These are phyloP conservation scores for Karalla daura DNA, from an alignment of 2,797 vertebrate genomes.

Conservation along the genomic window DNA sequence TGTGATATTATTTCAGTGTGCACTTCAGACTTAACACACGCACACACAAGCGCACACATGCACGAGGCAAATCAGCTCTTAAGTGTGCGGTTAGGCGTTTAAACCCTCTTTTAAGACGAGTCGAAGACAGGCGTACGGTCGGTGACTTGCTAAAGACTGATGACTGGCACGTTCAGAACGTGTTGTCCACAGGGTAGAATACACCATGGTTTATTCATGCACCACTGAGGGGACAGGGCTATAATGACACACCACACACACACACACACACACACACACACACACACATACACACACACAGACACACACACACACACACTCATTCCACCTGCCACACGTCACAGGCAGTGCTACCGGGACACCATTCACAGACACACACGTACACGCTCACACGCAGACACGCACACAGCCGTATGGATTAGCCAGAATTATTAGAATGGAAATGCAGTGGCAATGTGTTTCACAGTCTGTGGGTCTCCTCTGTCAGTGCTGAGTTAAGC, in stretches of 20 bases:
- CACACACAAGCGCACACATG: too few species aligned
- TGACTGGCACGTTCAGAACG: conserved; percentile 40
- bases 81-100: neutral
- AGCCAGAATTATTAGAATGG: conserved; percentile 75
- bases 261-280: conserved; percentile 39
- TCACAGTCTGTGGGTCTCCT: conserved; percentile 73
- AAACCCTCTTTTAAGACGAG: conserved; percentile 19
- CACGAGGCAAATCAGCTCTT: neutral
- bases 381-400: neutral
- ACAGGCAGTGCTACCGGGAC: conserved; percentile 54
- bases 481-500: conserved; percentile 77
- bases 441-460: conserved; percentile 76
- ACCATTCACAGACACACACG: conserved; percentile 35
- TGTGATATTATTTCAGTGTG: neutral
- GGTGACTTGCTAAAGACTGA: conserved; percentile 54
- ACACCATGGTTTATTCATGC: conserved; percentile 75
- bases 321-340: conserved; percentile 69
- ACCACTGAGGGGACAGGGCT: conserved; percentile 45
- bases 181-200: conserved; percentile 46
- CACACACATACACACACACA: conserved; percentile 42
- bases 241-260: conserved; percentile 59
- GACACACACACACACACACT: conserved; percentile 26
- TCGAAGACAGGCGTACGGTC: conserved; percentile 27
- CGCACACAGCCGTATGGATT: conserved; percentile 58
- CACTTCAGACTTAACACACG: neutral